Evolutionary conservation across 2,797 vertebrate genomes (phyloP).

Genomic region (Sylvia borin): DNA sequence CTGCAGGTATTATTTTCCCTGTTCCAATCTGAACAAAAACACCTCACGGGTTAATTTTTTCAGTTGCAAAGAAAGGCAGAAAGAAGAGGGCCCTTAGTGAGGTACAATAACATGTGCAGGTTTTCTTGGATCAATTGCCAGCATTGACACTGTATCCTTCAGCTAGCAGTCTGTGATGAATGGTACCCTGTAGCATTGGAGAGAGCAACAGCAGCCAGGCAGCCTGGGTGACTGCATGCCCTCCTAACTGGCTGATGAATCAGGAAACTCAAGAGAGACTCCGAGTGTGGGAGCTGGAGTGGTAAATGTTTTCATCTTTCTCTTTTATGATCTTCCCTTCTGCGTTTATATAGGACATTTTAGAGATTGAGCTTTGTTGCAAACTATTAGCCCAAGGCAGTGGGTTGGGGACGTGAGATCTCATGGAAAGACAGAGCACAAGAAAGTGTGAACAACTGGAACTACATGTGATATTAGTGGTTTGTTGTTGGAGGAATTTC

Average conservation of each 20-base stretch:
- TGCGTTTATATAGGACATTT: conserved; percentile 73
- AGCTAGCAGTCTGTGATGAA: conserved; percentile 57
- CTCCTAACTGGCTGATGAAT: conserved; percentile 68
- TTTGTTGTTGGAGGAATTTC: conserved; percentile 62
- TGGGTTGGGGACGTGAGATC: conserved; percentile 60
- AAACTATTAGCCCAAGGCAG: conserved; percentile 77
- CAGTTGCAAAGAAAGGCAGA: background rate
- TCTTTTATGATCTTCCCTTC: conserved; percentile 74
- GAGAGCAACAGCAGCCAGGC: conserved; percentile 28
- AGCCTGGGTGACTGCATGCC: background rate
- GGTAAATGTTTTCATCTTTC: conserved; percentile 73
- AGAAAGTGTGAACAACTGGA: conserved; percentile 65
- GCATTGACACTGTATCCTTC: conserved; percentile 41
- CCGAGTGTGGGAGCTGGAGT: background rate
- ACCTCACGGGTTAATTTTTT: background rate
- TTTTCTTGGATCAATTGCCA: conserved; percentile 55
- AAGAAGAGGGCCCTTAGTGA: background rate
- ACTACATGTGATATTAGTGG: conserved; percentile 51
- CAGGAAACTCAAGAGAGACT: conserved; percentile 31
- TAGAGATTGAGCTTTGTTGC: conserved; percentile 73
- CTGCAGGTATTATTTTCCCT: background rate
- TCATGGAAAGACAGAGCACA: conserved; percentile 64
- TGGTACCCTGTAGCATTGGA: conserved; percentile 47
- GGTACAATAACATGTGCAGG: conserved; percentile 4
- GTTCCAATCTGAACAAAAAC: background rate